Percentiles rank a stretch among this genome's conserved stretches.
These are phyloP conservation scores for Pangasius mekongensis DNA, from an alignment of 2,797 vertebrate genomes.

Conservation along the genomic window DNA sequence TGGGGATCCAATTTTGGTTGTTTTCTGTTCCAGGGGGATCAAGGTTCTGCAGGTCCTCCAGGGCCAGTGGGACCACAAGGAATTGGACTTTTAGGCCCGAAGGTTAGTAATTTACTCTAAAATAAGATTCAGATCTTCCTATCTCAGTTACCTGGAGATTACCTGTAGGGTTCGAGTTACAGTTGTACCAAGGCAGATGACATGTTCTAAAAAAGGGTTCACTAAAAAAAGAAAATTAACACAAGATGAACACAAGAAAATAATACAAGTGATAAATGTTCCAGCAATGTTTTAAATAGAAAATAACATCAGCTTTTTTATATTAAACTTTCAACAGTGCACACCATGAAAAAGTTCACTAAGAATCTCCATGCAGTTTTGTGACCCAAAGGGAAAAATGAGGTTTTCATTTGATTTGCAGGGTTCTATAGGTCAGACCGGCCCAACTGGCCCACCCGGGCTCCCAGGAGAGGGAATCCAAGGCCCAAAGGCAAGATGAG, in stretches of 20 bases:
- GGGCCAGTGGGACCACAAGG: slow-evolving; percentile 78
- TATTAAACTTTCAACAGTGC: neutral
- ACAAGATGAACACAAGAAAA: neutral
- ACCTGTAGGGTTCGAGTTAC: neutral
- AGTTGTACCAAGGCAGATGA: neutral
- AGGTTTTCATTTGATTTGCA: slow-evolving; percentile 56
- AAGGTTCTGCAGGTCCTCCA: slow-evolving; percentile 73
- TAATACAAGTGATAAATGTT: neutral
- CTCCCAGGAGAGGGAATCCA: slow-evolving; percentile 79
- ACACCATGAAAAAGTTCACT: neutral
- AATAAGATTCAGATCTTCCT: neutral
- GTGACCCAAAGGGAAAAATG: neutral
- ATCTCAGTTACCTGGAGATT: neutral
- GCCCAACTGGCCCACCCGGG: slow-evolving; percentile 76
- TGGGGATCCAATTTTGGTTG: neutral
- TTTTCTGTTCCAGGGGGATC: slow-evolving; percentile 77
- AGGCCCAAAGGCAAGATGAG: slow-evolving; percentile 83
- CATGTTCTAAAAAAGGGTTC: neutral
- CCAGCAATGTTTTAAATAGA: neutral
- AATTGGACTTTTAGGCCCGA: slow-evolving; percentile 72
- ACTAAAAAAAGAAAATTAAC: too few relatives aligned
- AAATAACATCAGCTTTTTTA: neutral
- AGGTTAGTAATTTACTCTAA: slow-evolving; percentile 69
- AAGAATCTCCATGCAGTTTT: neutral
- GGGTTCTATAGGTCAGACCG: slow-evolving; percentile 79